Evolutionary conservation across 1,140 invertebrate genomes (phyloP).

Genomic region (Ladona fulva): DNA sequence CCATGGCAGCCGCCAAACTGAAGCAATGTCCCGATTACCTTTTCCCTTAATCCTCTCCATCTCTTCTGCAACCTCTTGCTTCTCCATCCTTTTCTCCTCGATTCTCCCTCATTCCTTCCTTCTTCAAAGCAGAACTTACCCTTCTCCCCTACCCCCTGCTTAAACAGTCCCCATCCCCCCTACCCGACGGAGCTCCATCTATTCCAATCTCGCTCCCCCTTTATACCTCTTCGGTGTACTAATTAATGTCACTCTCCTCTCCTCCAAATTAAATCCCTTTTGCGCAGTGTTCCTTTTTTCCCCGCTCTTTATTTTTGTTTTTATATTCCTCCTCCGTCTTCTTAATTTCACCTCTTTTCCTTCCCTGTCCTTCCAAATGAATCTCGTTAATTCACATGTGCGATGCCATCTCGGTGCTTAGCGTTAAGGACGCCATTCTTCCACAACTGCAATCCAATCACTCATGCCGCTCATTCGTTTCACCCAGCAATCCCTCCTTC

Average conservation of each 20-base stretch:
- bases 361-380: not conserved
- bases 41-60: too few species aligned
- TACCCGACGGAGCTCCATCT: not conserved
- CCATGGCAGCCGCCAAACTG: too few species aligned
- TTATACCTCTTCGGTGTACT: not conserved
- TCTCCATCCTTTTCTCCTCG: too few species aligned
- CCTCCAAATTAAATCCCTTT: not conserved
- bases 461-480: not conserved
- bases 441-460: not conserved
- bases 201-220: not conserved
- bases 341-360: not conserved
- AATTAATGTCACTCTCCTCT: conserved; percentile 5
- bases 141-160: not conserved
- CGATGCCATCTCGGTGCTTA: not conserved
- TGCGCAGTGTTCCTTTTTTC: not conserved
- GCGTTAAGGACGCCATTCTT: not conserved
- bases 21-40: too few species aligned
- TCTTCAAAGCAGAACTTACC: not conserved
- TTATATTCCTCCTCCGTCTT: not conserved
- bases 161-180: not conserved
- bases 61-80: too few species aligned
- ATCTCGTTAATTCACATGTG: conserved; percentile 6
- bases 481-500: not conserved
- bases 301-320: not conserved
- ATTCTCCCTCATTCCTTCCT: not conserved